Evolutionary conservation across 2,113 vertebrate species (phyloP).

Genomic region (Ahaetulla prasina): DNA sequence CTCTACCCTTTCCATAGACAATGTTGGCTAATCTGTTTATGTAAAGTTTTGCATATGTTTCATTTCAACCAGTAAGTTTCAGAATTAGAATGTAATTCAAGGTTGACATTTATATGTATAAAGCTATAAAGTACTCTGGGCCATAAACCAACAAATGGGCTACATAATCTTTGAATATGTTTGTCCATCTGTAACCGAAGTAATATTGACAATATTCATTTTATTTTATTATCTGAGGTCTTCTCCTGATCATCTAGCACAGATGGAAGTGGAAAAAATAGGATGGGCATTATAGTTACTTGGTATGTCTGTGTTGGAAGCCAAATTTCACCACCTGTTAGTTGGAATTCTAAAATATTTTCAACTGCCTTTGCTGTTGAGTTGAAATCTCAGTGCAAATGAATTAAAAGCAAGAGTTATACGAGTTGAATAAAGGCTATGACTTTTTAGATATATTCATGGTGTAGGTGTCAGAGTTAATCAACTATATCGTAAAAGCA

Average conservation of each 20-base stretch:
- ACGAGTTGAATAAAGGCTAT: not conserved
- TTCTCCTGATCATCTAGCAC: not conserved
- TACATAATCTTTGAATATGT: slow-evolving; percentile 5
- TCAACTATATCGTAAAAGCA: not conserved
- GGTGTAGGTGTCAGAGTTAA: not conserved
- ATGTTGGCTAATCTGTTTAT: not conserved
- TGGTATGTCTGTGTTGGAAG: not conserved
- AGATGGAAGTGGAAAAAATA: slow-evolving; percentile 15
- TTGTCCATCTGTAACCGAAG: slow-evolving; percentile 20
- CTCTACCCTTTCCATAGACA: not conserved
- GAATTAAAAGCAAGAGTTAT: not conserved
- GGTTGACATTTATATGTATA: not conserved
- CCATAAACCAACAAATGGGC: slow-evolving; percentile 2
- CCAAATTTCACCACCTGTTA: not conserved
- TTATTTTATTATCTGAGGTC: slow-evolving; percentile 15
- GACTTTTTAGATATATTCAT: not conserved
- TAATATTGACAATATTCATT: slow-evolving; percentile 17
- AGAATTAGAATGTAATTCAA: slow-evolving; percentile 9
- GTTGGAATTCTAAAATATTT: not conserved
- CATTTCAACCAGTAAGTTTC: slow-evolving; percentile 11
- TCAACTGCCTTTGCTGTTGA: not conserved
- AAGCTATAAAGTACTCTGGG: not conserved
- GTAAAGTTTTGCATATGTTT: slow-evolving; percentile 12
- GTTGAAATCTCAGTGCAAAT: not conserved
- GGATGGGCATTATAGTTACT: not conserved